Conservation (phyloP, 37 sponge, comb jelly and placozoan genomes). For the Diacarnus erythraeanus region DNA sequence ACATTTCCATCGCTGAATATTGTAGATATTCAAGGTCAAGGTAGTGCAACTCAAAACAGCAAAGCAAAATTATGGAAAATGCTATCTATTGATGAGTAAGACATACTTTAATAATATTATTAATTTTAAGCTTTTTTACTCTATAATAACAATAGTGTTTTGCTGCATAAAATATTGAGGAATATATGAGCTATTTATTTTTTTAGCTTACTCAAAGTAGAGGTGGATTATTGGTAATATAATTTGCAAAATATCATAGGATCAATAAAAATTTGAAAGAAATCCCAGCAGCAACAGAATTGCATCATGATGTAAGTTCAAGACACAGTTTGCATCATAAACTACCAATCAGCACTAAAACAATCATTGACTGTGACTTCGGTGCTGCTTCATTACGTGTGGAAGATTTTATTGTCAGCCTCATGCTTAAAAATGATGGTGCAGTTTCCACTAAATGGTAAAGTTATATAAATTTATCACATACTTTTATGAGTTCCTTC, state of each 20-base stretch:
- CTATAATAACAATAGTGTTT: background rate
- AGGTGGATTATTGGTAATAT: too few species aligned
- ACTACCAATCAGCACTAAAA: conserved; percentile 65
- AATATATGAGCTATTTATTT: too few species aligned
- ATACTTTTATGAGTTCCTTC: background rate
- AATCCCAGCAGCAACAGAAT: conserved; percentile 75
- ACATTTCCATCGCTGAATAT: conserved; percentile 79
- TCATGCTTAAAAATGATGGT: conserved; percentile 69
- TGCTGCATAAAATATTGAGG: conserved; percentile 1
- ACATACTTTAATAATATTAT: background rate
- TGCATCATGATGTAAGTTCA: conserved; percentile 84
- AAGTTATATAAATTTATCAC: background rate
- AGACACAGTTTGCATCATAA: conserved; percentile 73
- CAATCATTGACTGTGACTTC: conserved; percentile 79
- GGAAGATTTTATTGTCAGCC: conserved; percentile 42
- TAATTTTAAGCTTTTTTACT: background rate
- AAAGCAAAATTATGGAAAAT: conserved; percentile 85
- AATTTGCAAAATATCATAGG: too few species aligned
- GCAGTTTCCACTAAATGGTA: conserved; percentile 71
- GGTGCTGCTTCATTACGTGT: conserved; percentile 69
- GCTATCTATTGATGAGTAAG: conserved; percentile 77
- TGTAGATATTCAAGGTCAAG: conserved; percentile 59
- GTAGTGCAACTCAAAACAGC: conserved; percentile 40
- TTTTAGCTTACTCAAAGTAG: too few species aligned
- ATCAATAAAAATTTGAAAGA: conserved; percentile 65